A percentile compares a stretch with the other conserved stretches of the same genome.
Evolutionary conservation across 2,888 invertebrate species (phyloP).

Genomic region (Dicranocentrus wangi): DNA sequence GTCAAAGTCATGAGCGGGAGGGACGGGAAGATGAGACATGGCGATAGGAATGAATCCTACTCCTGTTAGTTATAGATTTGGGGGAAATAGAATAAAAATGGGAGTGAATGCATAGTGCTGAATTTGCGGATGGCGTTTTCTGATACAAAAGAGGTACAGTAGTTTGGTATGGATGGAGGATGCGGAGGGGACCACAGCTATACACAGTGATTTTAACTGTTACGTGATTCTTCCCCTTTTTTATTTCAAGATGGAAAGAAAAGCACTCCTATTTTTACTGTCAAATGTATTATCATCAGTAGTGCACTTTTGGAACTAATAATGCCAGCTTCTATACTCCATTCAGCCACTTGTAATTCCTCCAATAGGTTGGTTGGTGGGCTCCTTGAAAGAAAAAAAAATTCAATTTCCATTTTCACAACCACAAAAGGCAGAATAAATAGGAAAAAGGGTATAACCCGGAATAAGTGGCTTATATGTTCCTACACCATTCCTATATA

Average conservation of each 20-base stretch:
- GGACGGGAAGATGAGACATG: constrained; percentile 36
- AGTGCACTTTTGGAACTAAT: constrained; percentile 1
- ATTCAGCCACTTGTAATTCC: constrained; percentile 26
- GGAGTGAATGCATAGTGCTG: constrained; percentile 33
- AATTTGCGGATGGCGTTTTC: constrained; percentile 33
- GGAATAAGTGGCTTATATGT: constrained; percentile 42
- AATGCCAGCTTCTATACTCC: constrained; percentile 36
- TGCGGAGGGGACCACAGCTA: neutral
- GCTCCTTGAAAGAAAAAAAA: constrained; percentile 18
- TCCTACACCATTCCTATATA: too few species aligned
- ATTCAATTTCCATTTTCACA: constrained; percentile 56
- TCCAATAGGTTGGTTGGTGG: too few species aligned
- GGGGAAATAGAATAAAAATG: constrained; percentile 1
- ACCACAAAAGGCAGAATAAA: constrained; percentile 36
- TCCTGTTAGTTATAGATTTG: neutral
- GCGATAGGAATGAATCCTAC: constrained; percentile 32
- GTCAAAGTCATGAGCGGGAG: constrained; percentile 8
- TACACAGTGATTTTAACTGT: constrained; percentile 15
- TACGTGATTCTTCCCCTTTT: constrained; percentile 36
- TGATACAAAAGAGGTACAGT: constrained; percentile 12
- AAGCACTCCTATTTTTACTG: too few species aligned
- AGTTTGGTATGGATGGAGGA: neutral
- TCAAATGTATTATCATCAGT: too few species aligned
- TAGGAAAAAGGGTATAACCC: neutral
- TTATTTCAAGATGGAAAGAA: constrained; percentile 4